A percentile compares a stretch with the other conserved stretches of the same genome.
Conservation (phyloP, 2,797 vertebrate species). For the Sebastolobus altivelis region DNA sequence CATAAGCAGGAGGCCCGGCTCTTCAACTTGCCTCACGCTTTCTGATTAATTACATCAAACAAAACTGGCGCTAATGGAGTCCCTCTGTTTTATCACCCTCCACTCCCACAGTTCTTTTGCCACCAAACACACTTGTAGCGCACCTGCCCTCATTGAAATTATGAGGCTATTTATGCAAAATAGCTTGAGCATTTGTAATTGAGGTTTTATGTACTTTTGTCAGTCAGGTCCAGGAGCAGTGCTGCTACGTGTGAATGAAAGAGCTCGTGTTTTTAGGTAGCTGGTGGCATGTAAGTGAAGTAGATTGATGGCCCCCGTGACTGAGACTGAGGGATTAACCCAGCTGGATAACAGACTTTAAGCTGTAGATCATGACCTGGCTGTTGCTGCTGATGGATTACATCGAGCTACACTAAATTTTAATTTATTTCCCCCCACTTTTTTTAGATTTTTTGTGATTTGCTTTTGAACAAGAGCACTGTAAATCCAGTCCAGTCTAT, state of each 20-base stretch:
- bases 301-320: slow-evolving; percentile 44
- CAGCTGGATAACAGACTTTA: slow-evolving; percentile 57
- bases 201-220: slow-evolving; percentile 28
- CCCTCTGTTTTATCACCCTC: slow-evolving; percentile 25
- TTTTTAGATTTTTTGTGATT: slow-evolving; percentile 1
- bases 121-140: slow-evolving; percentile 34
- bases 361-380: slow-evolving; percentile 50
- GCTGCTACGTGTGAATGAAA: not conserved
- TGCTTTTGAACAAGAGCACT: slow-evolving; percentile 7
- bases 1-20: slow-evolving; percentile 64
- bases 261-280: slow-evolving; percentile 28
- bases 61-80: slow-evolving; percentile 61
- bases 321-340: slow-evolving; percentile 61
- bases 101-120: slow-evolving; percentile 25
- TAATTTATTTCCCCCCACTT: slow-evolving; percentile 23
- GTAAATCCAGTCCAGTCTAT: slow-evolving; percentile 22
- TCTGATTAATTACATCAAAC: slow-evolving; percentile 80
- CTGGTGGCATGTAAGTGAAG: slow-evolving; percentile 28
- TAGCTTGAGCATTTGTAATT: slow-evolving; percentile 21
- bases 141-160: slow-evolving; percentile 42
- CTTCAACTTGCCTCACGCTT: slow-evolving; percentile 59
- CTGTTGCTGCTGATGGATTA: slow-evolving; percentile 58
- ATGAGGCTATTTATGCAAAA: slow-evolving; percentile 49
- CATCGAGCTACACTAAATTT: slow-evolving; percentile 29
- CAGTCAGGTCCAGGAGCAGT: not conserved